Evolutionary conservation across 2,113 vertebrate genomes (phyloP).

Genomic region (Brachyhypopomus gauderio): DNA sequence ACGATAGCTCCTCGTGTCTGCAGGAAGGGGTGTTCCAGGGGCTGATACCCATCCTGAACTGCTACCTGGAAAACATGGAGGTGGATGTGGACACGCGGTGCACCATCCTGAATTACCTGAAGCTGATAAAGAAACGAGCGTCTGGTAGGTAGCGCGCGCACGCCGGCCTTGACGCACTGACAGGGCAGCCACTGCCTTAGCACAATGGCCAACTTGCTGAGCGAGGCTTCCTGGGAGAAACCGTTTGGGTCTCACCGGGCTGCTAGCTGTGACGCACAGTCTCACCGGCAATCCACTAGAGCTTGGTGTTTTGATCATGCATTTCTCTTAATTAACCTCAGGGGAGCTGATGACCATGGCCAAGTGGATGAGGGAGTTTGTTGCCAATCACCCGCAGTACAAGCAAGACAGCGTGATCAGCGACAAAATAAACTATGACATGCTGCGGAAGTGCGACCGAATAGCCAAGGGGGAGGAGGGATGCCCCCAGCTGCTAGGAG

Average conservation of each 20-base stretch:
- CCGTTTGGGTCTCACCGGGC: too few relatives aligned
- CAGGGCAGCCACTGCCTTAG: neutral
- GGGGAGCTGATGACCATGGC: slow-evolving; percentile 97
- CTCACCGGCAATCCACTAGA: too few relatives aligned
- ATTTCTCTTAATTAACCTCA: slow-evolving; percentile 55
- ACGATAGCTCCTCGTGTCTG: slow-evolving; percentile 19
- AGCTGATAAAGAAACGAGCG: slow-evolving; percentile 96
- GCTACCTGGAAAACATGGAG: slow-evolving; percentile 98
- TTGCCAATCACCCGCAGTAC: slow-evolving; percentile 87
- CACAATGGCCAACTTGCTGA: neutral
- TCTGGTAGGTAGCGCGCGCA: slow-evolving; percentile 78
- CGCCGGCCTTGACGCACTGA: neutral
- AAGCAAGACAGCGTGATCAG: slow-evolving; percentile 93
- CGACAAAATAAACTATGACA: slow-evolving; percentile 94
- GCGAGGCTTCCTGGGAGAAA: neutral
- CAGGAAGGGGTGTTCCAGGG: slow-evolving; percentile 96
- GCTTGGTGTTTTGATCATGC: too few relatives aligned
- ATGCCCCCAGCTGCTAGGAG: slow-evolving; percentile 89
- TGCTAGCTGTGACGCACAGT: too few relatives aligned
- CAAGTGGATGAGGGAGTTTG: slow-evolving; percentile 95
- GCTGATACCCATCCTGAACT: slow-evolving; percentile 94
- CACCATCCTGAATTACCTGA: slow-evolving; percentile 96
- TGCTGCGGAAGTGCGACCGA: slow-evolving; percentile 85
- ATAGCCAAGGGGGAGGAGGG: slow-evolving; percentile 85
- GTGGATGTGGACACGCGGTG: slow-evolving; percentile 98